Base-by-base conservation (phyloP, 2,797 vertebrate species). In the Manis pentadactyla region DNA sequence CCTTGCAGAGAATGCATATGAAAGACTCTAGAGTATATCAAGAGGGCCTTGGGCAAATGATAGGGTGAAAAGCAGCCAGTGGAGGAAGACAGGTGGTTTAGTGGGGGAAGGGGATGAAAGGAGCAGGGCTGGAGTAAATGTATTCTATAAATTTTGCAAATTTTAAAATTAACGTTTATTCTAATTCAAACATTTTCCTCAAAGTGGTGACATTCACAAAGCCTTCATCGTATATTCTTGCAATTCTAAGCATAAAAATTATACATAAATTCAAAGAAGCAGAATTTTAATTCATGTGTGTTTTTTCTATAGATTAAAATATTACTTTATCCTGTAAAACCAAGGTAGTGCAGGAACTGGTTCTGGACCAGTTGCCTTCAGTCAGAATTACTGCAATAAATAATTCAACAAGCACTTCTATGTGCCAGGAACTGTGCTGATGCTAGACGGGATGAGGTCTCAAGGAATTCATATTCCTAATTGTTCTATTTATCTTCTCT, bases 151-250 rank as follows among this genome's bases (percentile, higher is more conserved):
- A 64, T 84, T 68, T 51, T 57, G 29, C 31, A 89, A n/a, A 93
- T 94, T 97, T 97, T 89, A 81, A 97, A 92, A 78, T 61, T 77
- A 92, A 71, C 92, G 37, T 96, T 78, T 92, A 90, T 97, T 91
- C 34, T 61, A 73, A 73, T 85, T 81, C 83, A 84, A 75, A 94
- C 19, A 87, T 29, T 88, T 95, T 57, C 92, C 77, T 95, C 87
- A 94, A 51, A 94, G 83, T 21, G 46, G 93, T 85, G 84, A 68
- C 31, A 94, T 87, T 95, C 66, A 84, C 66, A 95, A 96, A 96
- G 69, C 5, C 73, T 91, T 95, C 64, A 53, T 27, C 84, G 61
- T 78, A 95, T 85, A 87, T 87, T 88, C 71, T 87, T 92, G 39
- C 31, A 90, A 64, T 78, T 97, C 74, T 66, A 92, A 93, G 94